Evolutionary conservation across 2,888 invertebrate genomes (phyloP), one percentile per base, ranked within the genome.

Genomic region (Caenorhabditis imperialis): DNA sequence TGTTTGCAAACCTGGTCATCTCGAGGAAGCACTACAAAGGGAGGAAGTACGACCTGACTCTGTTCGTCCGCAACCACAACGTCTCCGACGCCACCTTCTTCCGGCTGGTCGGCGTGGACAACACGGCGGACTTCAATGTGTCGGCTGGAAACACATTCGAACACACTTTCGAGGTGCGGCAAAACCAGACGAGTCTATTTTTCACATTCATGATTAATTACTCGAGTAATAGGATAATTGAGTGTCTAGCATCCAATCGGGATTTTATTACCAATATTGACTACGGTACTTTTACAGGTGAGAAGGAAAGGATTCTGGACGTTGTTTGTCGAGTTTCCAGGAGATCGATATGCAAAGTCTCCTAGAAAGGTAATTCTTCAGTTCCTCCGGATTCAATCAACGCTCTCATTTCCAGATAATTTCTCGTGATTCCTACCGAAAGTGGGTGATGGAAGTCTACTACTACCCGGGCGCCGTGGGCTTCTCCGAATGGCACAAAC

Each of bases 281-380:
- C n/a, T n/a, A n/a, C n/a, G n/a, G n/a, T n/a, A n/a, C n/a, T n/a
- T n/a, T 54, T 70, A 22, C 63, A 85, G 85, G 86, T 87, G 18
- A 81, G 83, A 45, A 67, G 87, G 37, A 86, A 86, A 63, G 87
- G 87, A 5, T 86, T 78, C 61, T 87, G 87, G 87, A 87, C 87
- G 27, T 65, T 87, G 42, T 87, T 87, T 60, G 87, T 87, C 57
- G 87, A 87, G 58, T 87, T 87, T 54, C 87, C 87, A n/a, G 79
- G 82, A 27, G 86, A 86, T 76, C 80, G 86, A 22, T 86, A 84
- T 50, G 84, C 83, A 7, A 84, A 82, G 57, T 86, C 85, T 14
- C 87, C 85, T 3, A 72, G 85, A 62, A 87, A 87, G 54, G 82
- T 82, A 18, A 44, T 14, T 16, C 6, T 27, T 38, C 35, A 18